phyloP scores from a whole-genome alignment of 2,797 vertebrate species.

The Dromococcyx pavoninus region DNA sequence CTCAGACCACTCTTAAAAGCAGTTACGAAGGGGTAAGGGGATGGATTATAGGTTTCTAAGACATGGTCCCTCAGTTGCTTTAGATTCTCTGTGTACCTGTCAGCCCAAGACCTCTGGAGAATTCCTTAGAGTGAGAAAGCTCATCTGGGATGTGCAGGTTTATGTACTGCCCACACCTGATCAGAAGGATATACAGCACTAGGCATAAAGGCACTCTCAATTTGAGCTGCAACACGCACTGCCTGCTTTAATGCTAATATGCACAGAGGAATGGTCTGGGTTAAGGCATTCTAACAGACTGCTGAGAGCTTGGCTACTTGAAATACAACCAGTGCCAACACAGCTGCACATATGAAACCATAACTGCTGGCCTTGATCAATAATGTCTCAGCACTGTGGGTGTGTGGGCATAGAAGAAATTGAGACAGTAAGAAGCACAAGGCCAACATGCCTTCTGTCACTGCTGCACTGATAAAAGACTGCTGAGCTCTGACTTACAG shows the following conservation, averaged over 20 bases:
- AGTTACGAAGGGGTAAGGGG: neutral
- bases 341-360: neutral
- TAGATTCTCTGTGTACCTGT: neutral
- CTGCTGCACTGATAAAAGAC: neutral
- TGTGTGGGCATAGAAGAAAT: neutral
- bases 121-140: neutral
- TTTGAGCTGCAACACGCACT: neutral
- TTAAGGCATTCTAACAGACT: neutral
- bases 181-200: neutral
- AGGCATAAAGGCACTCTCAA: neutral
- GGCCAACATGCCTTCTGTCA: neutral
- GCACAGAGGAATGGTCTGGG: neutral
- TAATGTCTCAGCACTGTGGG: neutral
- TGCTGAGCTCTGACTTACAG: neutral
- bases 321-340: neutral
- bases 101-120: neutral
- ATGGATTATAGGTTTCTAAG: neutral
- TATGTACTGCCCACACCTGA: neutral
- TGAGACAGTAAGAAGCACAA: neutral
- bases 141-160: too few relatives aligned
- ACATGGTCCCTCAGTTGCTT: fast-evolving
- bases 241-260: neutral
- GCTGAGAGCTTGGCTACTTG: neutral
- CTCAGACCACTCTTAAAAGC: neutral
- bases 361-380: neutral